Evolutionary conservation across 2,113 vertebrate genomes (phyloP), one percentile per base, ranked within the genome.

Genomic region (Columba janthina): DNA sequence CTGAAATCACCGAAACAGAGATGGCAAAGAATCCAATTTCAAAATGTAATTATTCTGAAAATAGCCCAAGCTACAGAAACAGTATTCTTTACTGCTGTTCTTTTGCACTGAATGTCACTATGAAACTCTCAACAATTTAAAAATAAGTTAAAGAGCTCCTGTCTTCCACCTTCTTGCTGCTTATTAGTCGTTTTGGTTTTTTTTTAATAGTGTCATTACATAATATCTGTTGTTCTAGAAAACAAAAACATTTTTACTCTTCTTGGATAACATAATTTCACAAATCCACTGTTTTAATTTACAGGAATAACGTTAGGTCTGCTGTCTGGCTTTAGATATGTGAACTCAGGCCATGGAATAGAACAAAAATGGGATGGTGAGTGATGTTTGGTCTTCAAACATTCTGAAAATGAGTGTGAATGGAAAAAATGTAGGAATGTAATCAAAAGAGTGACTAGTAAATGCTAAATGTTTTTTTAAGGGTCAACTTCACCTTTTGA

Each of bases 321-420:
- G 21, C 31, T 15, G 36, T 48, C 24, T 87, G 44, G 9, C 40
- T 61, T 90, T 40, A 78, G 16, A 4, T 17, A 11, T 0, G 2
- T 44, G 11, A 67, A 44, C 4, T 21, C 2, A 3, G 38, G 20
- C 22, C 1, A 3, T 3, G 5, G 22, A 78, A 22, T 0, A 0
- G 53, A 85, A 51, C 18, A 65, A 84, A 91, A 85, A 22, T 56
- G n/a, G 25, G 28, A 9, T 29, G 18, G 6, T 8, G 21, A 69
- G 21, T 85, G 26, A 19, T 51, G 5, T 76, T 80, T 70, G 6
- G 17, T 64, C 15, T 78, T 89, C 36, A 84, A 50, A 69, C 66
- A 3, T 20, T 64, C 61, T 89, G 57, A 53, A 81, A 78, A 88
- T 15, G 0, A 51, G 0, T 17, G 28, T 44, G 11, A 76, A 61